Percentiles rank a stretch among this genome's conserved stretches.
Conservation (phyloP, 2,113 vertebrate species). For the Eurystomus gularis region DNA sequence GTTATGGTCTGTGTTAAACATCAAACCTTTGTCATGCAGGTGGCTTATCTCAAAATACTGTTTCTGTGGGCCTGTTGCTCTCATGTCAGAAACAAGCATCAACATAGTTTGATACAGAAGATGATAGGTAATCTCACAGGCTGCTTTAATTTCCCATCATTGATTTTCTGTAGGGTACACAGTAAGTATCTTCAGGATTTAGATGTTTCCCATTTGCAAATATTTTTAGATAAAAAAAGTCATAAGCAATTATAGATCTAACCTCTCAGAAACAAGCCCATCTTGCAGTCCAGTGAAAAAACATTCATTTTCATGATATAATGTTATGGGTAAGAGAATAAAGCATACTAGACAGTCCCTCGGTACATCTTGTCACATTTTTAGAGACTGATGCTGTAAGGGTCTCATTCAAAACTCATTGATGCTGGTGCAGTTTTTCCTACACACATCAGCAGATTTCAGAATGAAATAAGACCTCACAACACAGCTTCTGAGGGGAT, state of each 20-base stretch:
- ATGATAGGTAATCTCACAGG: neutral
- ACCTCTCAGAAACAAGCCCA: conserved; percentile 29
- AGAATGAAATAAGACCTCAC: neutral
- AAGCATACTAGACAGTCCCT: neutral
- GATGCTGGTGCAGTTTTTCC: neutral
- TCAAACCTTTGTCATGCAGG: neutral
- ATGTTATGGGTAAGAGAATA: conserved; percentile 16
- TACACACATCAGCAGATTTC: neutral
- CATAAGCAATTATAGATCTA: conserved; percentile 16
- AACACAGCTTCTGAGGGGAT: neutral
- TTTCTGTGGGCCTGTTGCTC: neutral
- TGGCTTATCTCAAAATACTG: neutral
- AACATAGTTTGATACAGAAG: neutral
- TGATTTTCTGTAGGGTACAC: conserved; percentile 42
- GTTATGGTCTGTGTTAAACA: neutral
- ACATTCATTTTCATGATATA: conserved; percentile 23
- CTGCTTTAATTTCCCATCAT: neutral
- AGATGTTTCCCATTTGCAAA: conserved; percentile 43
- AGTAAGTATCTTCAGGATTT: conserved; percentile 23
- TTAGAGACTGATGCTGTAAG: neutral
- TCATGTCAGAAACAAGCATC: neutral
- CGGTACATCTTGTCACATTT: conserved; percentile 9
- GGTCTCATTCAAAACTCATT: conserved; percentile 3
- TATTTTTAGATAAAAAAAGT: conserved; percentile 45
- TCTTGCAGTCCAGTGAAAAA: conserved; percentile 1